A percentile compares a stretch with the other conserved stretches of the same genome.
Evolutionary conservation across 2,113 vertebrate species (phyloP).

Genomic region (Ceyx margarethae): DNA sequence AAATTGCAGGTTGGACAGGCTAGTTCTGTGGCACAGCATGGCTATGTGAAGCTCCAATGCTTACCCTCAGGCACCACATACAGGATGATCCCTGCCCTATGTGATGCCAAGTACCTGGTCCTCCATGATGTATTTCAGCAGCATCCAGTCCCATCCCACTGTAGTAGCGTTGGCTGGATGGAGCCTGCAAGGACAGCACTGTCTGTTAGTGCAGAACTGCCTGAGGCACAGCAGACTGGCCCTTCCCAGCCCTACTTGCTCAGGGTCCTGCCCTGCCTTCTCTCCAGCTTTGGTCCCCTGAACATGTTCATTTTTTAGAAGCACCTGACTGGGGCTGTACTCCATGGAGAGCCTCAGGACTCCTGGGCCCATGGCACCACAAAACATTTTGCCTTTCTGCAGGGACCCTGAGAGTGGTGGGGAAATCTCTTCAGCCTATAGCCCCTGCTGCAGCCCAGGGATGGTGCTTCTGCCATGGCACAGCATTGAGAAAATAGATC

Average conservation of each 20-base stretch:
- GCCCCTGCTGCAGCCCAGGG: neutral
- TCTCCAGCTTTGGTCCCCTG: neutral
- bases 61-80: fast-evolving
- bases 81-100: neutral
- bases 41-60: neutral
- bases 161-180: slow-evolving; percentile 79
- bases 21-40: neutral
- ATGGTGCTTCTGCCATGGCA: neutral
- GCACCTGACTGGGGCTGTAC: neutral
- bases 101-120: slow-evolving; percentile 76
- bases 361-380: neutral
- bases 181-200: slow-evolving; percentile 78
- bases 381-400: neutral
- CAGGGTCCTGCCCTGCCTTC: neutral
- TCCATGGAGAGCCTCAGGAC: neutral
- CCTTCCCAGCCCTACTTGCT: neutral
- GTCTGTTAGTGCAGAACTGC: neutral
- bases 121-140: slow-evolving; percentile 80
- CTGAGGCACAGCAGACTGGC: fast-evolving
- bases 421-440: neutral
- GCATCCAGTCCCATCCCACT: slow-evolving; percentile 89
- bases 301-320: neutral
- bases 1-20: neutral
- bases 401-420: neutral
- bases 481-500: neutral